Conservation (phyloP, 2,797 vertebrate genomes). For the Eptatretus atami region DNA sequence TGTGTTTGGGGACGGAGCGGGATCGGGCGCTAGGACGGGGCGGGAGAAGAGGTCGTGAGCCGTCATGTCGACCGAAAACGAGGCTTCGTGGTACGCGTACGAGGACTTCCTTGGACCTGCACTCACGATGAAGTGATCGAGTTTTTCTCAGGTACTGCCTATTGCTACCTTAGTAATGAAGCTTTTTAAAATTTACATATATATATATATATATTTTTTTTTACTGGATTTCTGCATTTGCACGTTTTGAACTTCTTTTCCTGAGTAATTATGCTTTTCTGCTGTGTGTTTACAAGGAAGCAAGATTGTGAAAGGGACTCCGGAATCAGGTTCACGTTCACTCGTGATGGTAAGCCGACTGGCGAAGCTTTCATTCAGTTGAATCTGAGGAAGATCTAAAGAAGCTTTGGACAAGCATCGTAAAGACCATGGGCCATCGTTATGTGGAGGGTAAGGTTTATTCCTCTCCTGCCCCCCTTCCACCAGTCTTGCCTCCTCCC, state of each 20-base stretch:
- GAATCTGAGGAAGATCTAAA: conserved; percentile 32
- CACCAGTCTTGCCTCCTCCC: no score
- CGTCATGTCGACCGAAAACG: conserved; percentile 9
- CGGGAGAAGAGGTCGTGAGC: no score
- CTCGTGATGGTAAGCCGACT: conserved; percentile 26
- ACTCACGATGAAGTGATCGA: conserved; percentile 30
- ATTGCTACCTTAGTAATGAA: no score
- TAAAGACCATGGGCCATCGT: conserved; percentile 46
- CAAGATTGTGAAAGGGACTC: conserved; percentile 31
- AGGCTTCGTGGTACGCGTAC: conserved; percentile 34
- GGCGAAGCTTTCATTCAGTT: conserved; percentile 49
- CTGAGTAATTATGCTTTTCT: no score
- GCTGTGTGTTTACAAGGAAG: conserved; percentile 20
- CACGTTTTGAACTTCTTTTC: no score
- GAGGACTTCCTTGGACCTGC: conserved; percentile 41
- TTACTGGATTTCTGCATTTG: no score
- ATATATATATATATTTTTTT: no score
- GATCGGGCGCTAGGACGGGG: no score
- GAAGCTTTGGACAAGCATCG: conserved; percentile 54
- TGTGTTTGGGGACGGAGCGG: no score
- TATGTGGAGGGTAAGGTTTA: conserved; percentile 44
- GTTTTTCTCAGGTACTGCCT: conserved; percentile 32
- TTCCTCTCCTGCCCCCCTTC: no score
- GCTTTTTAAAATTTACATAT: no score
- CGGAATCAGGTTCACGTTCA: conserved; percentile 41